Evolutionary conservation across 2,888 invertebrate species (phyloP).

Genomic region (Gonocerus acuteangulatus): DNA sequence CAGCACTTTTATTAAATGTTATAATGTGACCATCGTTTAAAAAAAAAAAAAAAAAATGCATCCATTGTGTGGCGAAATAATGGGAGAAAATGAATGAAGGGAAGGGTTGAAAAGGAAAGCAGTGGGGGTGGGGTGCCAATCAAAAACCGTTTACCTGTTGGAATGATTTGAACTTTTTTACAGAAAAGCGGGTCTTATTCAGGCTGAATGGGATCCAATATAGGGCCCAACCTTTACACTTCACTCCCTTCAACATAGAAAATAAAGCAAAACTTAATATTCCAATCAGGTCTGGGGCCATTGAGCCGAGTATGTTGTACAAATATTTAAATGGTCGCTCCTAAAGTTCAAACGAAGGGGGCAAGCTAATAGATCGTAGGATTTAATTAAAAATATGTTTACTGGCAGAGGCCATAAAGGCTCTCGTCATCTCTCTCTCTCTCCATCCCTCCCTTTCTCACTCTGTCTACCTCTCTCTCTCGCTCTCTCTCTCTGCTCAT

Average conservation of each 20-base stretch:
- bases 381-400: constrained; percentile 20
- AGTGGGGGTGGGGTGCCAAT: not conserved
- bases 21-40: not conserved
- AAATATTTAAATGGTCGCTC: constrained; percentile 13
- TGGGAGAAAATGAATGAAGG: not conserved
- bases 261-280: constrained; percentile 12
- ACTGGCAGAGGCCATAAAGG: not conserved
- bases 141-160: constrained; percentile 1
- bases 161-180: not conserved
- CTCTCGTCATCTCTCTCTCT: too few relatives aligned
- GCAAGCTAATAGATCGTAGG: constrained; percentile 8
- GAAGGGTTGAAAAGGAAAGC: not conserved
- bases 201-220: not conserved
- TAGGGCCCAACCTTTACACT: not conserved
- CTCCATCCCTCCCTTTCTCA: too few relatives aligned
- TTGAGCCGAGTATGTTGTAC: not conserved
- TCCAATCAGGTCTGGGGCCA: constrained; percentile 1
- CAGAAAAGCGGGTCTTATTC: not conserved
- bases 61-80: not conserved
- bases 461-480: too few relatives aligned
- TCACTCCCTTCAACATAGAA: not conserved
- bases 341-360: not conserved
- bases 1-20: not conserved
- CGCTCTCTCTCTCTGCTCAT: not conserved
- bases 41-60: not conserved